Conservation (phyloP, 30 jellyfish, hydroid and myxozoan genomes). For the Chironex yamaguchii region DNA sequence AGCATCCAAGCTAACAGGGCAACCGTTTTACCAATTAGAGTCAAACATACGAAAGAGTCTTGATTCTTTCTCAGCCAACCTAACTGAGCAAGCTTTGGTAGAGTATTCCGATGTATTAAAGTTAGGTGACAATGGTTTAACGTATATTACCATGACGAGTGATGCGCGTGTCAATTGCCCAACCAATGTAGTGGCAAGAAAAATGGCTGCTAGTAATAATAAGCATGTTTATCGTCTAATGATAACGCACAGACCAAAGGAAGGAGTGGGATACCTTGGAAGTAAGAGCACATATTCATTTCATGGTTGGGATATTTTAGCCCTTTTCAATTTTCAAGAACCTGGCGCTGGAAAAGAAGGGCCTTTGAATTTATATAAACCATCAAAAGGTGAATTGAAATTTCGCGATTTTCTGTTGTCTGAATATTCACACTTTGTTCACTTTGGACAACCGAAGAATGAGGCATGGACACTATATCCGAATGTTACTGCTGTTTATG, state of each 20-base stretch:
- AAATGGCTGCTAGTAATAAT: too few relatives aligned
- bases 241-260: too few relatives aligned
- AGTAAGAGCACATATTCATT: too few relatives aligned
- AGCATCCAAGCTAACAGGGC: too few relatives aligned
- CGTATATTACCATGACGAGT: neutral
- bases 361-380: neutral
- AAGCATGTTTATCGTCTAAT: too few relatives aligned
- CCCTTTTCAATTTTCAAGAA: conserved; percentile 52
- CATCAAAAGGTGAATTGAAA: conserved; percentile 1
- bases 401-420: conserved; percentile 4
- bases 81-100: too few relatives aligned
- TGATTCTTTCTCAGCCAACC: too few relatives aligned
- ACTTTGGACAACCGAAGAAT: conserved; percentile 10
- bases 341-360: too few relatives aligned
- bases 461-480: conserved; percentile 1
- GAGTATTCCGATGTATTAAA: too few relatives aligned
- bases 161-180: conserved; percentile 75
- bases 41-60: too few relatives aligned
- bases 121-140: neutral
- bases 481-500: conserved; percentile 27
- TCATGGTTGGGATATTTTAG: conserved; percentile 62
- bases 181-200: neutral
- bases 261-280: too few relatives aligned
- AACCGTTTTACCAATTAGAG: too few relatives aligned
- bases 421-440: conserved; percentile 3